Base-by-base conservation (phyloP, 2,797 vertebrate species). In the Rachycentron canadum region DNA sequence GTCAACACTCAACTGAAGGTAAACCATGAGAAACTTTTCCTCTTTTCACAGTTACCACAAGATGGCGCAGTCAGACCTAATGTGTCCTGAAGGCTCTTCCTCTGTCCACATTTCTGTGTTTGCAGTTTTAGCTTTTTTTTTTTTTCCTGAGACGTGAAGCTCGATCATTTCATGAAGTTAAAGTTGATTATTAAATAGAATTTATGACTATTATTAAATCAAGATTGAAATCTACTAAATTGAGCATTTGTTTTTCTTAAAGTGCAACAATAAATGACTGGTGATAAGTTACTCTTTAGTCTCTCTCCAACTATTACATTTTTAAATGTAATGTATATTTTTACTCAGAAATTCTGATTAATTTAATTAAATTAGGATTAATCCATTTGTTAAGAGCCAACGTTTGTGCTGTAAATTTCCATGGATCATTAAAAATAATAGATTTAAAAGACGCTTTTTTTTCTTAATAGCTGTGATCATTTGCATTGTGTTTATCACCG, bases 1-100 rank as follows among this genome's bases (percentile, higher is more conserved):
- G 40, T 9, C 21, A 25, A 40, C 34, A 12, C 19, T 41, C 19
- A 23, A 23, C 45, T 19, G 11, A 3, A 7, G n/a, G 16, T 14
- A 4, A 14, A n/a, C 43, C 13, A 52, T 17, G 3, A 32, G n/a
- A 21, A 49, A 47, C 10, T 1, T 68, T 6, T 30, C 19, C 2
- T n/a, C 5, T 69, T 30, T 17, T 30, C 3, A 7, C 14, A 30
- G 1, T 56, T 14, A 34, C 79, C 86, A 81, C 73, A 38, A 82
- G 86, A 55, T 63, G 86, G 81, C 79, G 81, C 76, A 10, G 45
- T 50, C 52, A 28, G 43, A 74, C 66, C 49, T 79, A 0, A 52
- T 0, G 16, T 55, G 43, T 10, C 11, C 6, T 23, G 16, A 64
- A 65, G 52, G 19, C 6, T 21, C 2, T 34, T 59, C 38, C 11